Conservation (phyloP, 2,888 invertebrate species). For the Tinea trinotella region DNA sequence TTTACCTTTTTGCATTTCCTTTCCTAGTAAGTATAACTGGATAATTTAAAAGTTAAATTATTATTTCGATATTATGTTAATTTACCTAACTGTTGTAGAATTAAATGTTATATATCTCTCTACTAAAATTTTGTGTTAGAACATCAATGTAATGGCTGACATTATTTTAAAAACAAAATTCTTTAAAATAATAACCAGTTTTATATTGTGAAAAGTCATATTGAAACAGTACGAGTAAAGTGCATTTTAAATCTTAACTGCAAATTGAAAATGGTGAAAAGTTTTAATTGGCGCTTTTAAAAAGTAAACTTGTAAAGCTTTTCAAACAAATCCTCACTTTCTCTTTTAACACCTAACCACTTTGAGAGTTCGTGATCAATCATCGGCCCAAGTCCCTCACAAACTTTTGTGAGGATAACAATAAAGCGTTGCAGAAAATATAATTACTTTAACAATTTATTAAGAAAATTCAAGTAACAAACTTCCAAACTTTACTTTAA, state of each 20-base stretch:
- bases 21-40: not conserved
- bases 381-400: not conserved
- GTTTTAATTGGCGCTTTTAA: not conserved
- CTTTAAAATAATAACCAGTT: no score
- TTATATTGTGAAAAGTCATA: no score
- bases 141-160: no score
- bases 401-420: slow-evolving; percentile 14
- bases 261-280: not conserved
- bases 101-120: no score
- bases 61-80: no score
- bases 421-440: slow-evolving; percentile 15
- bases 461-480: slow-evolving; percentile 7
- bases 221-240: no score
- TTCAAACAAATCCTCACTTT: not conserved
- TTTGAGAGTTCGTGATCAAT: slow-evolving; percentile 16
- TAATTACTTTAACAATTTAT: not conserved
- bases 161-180: no score
- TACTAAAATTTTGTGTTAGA: no score
- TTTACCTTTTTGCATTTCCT: not conserved
- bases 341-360: slow-evolving; percentile 6
- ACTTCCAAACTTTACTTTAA: slow-evolving; percentile 2
- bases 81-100: not conserved
- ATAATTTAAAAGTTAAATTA: not conserved
- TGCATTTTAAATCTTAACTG: not conserved
- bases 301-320: slow-evolving; percentile 1